A percentile compares a stretch with the other conserved stretches of the same genome.
These are phyloP conservation scores for Pammene fasciana DNA, from an alignment of 2,888 invertebrate genomes.

Conservation along the genomic window DNA sequence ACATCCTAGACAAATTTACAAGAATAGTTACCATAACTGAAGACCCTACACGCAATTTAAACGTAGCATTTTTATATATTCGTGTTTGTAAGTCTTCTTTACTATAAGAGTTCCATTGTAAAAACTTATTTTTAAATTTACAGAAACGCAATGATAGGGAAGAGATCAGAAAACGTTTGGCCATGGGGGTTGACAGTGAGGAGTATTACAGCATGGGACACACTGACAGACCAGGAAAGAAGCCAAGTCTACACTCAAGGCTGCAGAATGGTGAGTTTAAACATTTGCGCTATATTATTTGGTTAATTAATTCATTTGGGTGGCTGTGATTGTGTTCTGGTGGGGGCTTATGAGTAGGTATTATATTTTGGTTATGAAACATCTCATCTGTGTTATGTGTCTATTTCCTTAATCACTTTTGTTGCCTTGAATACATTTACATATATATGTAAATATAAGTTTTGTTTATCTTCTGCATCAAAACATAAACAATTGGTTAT, in stretches of 20 bases:
- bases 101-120: background rate
- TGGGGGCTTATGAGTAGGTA: conserved; percentile 3
- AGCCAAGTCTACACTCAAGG: conserved; percentile 93
- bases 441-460: background rate
- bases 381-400: conserved; percentile 43
- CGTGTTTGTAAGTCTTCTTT: background rate
- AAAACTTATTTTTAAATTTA: conserved; percentile 54
- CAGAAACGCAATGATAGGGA: conserved; percentile 96
- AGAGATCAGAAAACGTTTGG: conserved; percentile 93
- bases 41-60: conserved; percentile 55
- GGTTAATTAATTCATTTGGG: background rate
- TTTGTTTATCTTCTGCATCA: background rate
- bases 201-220: conserved; percentile 86
- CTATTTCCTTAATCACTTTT: conserved; percentile 46
- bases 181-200: conserved; percentile 92
- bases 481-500: background rate
- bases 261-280: conserved; percentile 89
- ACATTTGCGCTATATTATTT: conserved; percentile 36
- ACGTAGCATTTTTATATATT: conserved; percentile 53
- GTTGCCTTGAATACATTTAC: background rate
- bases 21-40: conserved; percentile 69
- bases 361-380: conserved; percentile 7
- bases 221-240: conserved; percentile 88
- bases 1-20: conserved; percentile 78
- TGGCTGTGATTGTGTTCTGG: background rate